A percentile compares a stretch with the other conserved stretches of the same genome.
phyloP scores from a whole-genome alignment of 2,888 invertebrate species.

The Leptogaster cylindrica region DNA sequence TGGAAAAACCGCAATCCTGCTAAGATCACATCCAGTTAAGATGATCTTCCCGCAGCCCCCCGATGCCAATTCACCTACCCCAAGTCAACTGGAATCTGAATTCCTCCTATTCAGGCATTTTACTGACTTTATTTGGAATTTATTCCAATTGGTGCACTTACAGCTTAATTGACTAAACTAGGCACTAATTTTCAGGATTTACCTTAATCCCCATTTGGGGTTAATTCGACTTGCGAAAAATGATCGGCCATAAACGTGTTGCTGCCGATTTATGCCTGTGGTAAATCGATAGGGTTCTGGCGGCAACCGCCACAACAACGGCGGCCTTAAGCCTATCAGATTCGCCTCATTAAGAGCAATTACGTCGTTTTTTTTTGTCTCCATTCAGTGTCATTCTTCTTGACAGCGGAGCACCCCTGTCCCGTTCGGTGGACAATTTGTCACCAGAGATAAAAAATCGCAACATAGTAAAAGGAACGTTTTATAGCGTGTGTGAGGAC shows the following conservation, averaged over 20 bases:
- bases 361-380: constrained; percentile 26
- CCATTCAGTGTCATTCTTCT: constrained; percentile 19
- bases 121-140: too few species aligned
- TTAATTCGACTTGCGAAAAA: constrained; percentile 1
- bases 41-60: too few species aligned
- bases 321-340: constrained; percentile 36
- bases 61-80: too few species aligned
- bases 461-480: not conserved
- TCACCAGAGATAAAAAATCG: constrained; percentile 13
- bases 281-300: constrained; percentile 12
- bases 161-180: too few species aligned
- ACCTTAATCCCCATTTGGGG: not conserved
- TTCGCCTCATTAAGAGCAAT: constrained; percentile 40
- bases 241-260: constrained; percentile 4
- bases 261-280: constrained; percentile 14
- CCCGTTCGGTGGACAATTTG: not conserved
- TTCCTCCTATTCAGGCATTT: too few species aligned
- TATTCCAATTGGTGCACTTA: too few species aligned
- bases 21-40: too few species aligned
- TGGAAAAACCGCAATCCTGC: too few species aligned
- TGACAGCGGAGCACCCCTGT: constrained; percentile 4
- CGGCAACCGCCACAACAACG: constrained; percentile 17
- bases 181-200: not conserved
- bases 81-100: too few species aligned
- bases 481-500: not conserved